phyloP scores from a whole-genome alignment of 2,113 vertebrate genomes.

The Dasyprocta punctata region DNA sequence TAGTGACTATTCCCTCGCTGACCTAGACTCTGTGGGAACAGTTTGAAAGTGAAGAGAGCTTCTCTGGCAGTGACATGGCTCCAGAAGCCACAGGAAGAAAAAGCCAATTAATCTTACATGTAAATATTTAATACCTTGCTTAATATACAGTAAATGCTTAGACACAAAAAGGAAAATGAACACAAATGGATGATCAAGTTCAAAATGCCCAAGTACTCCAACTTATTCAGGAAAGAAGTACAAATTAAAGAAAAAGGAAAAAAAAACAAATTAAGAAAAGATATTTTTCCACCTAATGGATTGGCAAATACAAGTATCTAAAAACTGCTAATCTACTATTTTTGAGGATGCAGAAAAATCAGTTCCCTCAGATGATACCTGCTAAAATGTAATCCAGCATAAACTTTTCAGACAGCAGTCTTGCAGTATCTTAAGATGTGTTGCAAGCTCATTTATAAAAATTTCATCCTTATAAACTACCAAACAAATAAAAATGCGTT shows the following conservation, averaged over 20 bases:
- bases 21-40: background rate
- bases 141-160: background rate
- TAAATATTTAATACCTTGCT: background rate
- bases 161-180: background rate
- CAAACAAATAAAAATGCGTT: background rate
- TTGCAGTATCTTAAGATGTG: background rate
- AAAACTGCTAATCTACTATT: background rate
- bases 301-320: background rate
- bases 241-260: background rate
- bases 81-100: background rate
- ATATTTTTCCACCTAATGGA: background rate
- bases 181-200: conserved; percentile 22
- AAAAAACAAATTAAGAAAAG: background rate
- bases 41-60: background rate
- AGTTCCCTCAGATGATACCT: background rate
- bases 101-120: background rate
- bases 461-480: background rate
- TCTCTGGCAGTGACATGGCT: background rate
- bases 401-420: background rate
- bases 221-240: background rate
- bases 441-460: background rate
- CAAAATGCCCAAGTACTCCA: background rate
- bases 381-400: background rate
- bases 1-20: background rate
- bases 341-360: background rate